Evolutionary conservation across 2,113 vertebrate species (phyloP).

Genomic region (Eurystomus gularis): DNA sequence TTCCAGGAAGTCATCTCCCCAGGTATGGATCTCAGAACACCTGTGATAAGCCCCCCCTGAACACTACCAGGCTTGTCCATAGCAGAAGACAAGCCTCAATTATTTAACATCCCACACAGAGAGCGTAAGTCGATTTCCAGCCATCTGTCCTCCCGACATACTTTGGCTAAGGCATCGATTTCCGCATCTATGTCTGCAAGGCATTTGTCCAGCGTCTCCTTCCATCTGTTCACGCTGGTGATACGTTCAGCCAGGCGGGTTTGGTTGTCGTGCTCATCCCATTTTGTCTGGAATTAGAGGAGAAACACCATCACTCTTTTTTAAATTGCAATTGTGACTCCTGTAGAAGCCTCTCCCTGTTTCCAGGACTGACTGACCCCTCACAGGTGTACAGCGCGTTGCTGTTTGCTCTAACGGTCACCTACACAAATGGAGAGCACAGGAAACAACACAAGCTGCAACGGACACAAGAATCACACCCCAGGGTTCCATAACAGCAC

Average conservation of each 20-base stretch:
- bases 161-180: constrained; percentile 82
- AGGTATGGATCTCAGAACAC: background rate
- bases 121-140: background rate
- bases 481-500: background rate
- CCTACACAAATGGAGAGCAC: background rate
- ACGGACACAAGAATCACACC: rapidly evolving
- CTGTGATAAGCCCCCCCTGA: background rate
- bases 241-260: constrained; percentile 82
- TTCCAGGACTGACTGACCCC: background rate
- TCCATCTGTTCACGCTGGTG: constrained; percentile 80
- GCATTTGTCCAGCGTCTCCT: constrained; percentile 81
- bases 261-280: constrained; percentile 84
- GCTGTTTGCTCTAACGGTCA: no score
- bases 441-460: background rate
- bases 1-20: background rate
- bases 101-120: background rate
- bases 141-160: constrained; percentile 47
- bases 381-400: rapidly evolving
- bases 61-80: background rate
- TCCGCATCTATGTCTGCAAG: constrained; percentile 84
- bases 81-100: background rate
- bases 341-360: background rate
- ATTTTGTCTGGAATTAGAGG: constrained; percentile 78
- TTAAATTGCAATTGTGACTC: background rate
- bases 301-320: background rate